Evolutionary conservation across 2,888 invertebrate species (phyloP), one percentile per base, ranked within the genome.

Genomic region (Philaethria dido): DNA sequence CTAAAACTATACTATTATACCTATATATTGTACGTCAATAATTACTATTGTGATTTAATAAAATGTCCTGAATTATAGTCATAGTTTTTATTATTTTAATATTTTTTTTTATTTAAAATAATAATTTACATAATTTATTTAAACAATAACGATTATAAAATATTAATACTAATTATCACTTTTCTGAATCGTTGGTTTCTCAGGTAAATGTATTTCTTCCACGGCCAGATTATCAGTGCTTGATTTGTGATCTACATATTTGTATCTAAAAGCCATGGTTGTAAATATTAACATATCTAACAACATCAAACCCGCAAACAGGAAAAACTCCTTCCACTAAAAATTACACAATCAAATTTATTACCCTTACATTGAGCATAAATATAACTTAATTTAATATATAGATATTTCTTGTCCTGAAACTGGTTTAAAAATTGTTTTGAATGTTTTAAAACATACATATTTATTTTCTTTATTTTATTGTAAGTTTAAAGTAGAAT

Each of bases 301-400:
- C 39, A 95, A 81, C 98, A 99, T 98, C 44, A 99, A 88, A 0
- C 93, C 95, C 61, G 98, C 96, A 84, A 98, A 99, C 52, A 98
- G 89, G 86, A 97, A 95, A 86, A 98, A 98, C 84, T 98, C 98
- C 71, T 94, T 94, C 69, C 96, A 95, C 97, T 98, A 94, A 69
- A 75, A 77, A 39, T 14, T 0, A 25, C 42, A 11, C 5, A 39
- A 20, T n/a, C n/a, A n/a, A 2, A n/a, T 20, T 11, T 16, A 25
- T 33, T 11, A n/a, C n/a, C n/a, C n/a, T n/a, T n/a, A n/a, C n/a
- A n/a, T n/a, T n/a, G n/a, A n/a, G n/a, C n/a, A n/a, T n/a, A n/a
- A n/a, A n/a, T n/a, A n/a, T n/a, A n/a, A n/a, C n/a, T n/a, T n/a
- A n/a, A n/a, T n/a, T n/a, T n/a, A n/a, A n/a, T n/a, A n/a, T n/a